Evolutionary conservation across 92 coral and sea anemone species (phyloP).

Genomic region (Phenganax stokvisi): DNA sequence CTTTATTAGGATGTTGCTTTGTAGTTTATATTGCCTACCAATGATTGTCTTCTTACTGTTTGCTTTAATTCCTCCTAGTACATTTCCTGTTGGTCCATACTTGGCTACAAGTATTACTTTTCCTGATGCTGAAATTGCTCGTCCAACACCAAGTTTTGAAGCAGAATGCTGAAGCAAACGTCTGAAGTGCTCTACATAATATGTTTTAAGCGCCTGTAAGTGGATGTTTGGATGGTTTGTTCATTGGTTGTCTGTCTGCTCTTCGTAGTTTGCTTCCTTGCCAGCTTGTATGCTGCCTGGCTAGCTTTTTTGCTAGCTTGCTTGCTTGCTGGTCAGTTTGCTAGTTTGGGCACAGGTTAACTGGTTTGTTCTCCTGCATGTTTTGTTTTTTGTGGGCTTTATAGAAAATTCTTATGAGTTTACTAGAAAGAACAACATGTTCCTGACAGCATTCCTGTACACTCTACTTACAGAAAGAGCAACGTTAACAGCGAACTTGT

Average conservation of each 20-base stretch:
- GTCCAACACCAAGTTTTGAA: constrained; percentile 30
- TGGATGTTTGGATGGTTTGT: not conserved
- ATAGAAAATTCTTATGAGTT: no score
- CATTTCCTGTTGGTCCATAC: constrained; percentile 22
- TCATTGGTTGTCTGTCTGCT: not conserved
- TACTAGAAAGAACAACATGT: no score
- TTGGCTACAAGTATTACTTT: constrained; percentile 20
- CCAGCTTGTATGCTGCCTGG: not conserved
- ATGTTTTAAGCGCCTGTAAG: not conserved
- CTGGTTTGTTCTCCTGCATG: no score
- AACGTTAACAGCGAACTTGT: no score
- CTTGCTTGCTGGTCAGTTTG: no score
- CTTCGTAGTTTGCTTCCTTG: not conserved
- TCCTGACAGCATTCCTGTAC: no score
- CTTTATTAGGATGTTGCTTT: not conserved
- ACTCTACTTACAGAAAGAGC: no score
- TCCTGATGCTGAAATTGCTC: constrained; percentile 29
- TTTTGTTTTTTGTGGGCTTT: no score
- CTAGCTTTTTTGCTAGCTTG: no score
- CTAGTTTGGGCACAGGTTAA: no score
- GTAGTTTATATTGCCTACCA: not conserved
- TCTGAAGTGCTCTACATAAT: constrained; percentile 13
- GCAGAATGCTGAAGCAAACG: constrained; percentile 25
- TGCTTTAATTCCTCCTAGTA: not conserved
- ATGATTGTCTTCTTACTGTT: constrained; percentile 1